phyloP scores from a whole-genome alignment of 2,797 vertebrate species.

The Triplophysa yarkandensis region DNA sequence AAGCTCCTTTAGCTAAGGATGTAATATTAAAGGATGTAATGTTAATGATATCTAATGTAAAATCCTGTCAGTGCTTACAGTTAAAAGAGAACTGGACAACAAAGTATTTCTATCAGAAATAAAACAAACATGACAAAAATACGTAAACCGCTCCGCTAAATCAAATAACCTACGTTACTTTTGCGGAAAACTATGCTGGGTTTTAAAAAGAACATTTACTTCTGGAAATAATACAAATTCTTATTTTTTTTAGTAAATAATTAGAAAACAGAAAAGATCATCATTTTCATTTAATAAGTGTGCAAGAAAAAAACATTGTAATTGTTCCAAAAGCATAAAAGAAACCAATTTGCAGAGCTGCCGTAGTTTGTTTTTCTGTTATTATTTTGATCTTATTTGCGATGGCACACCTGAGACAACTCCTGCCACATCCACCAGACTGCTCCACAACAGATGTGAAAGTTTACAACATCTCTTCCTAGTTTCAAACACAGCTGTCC shows the following conservation, averaged over 20 bases:
- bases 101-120: constrained; percentile 10
- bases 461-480: constrained; percentile 39
- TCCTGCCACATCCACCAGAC: constrained; percentile 51
- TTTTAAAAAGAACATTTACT: constrained; percentile 7
- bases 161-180: neutral
- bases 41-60: too few relatives aligned
- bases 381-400: constrained; percentile 23
- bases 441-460: constrained; percentile 37
- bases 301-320: neutral
- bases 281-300: neutral
- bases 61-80: too few relatives aligned
- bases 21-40: too few relatives aligned
- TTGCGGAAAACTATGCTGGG: neutral
- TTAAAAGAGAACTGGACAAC: too few relatives aligned
- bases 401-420: constrained; percentile 41
- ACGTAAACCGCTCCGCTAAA: neutral
- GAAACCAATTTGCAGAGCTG: neutral
- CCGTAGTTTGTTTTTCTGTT: constrained; percentile 7
- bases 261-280: neutral
- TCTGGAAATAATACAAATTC: too few relatives aligned
- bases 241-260: too few relatives aligned
- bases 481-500: constrained; percentile 49
- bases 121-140: neutral
- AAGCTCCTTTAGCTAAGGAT: too few relatives aligned
- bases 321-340: neutral